Evolutionary conservation across 2,888 invertebrate genomes (phyloP).

Genomic region (Tineola bisselliella): DNA sequence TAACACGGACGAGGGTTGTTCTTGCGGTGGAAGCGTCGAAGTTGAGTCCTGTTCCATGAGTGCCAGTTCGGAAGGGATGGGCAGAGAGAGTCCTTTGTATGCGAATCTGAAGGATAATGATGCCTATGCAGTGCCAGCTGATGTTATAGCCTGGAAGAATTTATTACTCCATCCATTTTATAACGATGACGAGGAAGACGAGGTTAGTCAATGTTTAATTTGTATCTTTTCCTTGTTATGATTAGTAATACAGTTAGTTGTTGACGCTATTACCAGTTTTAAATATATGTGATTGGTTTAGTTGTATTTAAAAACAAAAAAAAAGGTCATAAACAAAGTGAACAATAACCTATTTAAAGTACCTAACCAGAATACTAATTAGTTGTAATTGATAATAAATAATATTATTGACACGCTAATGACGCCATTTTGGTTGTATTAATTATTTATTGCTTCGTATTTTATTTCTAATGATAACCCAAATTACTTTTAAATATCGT

Average conservation of each 20-base stretch:
- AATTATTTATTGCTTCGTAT: not conserved
- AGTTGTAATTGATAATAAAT: not conserved
- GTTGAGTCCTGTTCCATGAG: slow-evolving; percentile 57
- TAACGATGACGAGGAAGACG: slow-evolving; percentile 67
- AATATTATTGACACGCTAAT: not conserved
- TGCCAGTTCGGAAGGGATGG: slow-evolving; percentile 52
- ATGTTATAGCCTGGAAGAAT: slow-evolving; percentile 66
- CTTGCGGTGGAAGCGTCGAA: slow-evolving; percentile 57
- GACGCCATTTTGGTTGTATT: not conserved
- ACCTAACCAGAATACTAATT: not conserved
- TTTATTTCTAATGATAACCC: not conserved
- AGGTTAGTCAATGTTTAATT: slow-evolving; percentile 35
- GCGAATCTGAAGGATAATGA: slow-evolving; percentile 57
- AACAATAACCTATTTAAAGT: not conserved
- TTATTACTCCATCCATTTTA: slow-evolving; percentile 54
- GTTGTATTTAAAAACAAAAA: too few species aligned
- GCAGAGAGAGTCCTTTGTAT: slow-evolving; percentile 55
- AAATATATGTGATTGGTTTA: too few species aligned
- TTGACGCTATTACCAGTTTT: not conserved
- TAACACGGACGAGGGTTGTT: slow-evolving; percentile 56
- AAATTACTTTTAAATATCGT: not conserved
- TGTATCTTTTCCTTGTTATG: not conserved
- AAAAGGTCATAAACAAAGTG: not conserved
- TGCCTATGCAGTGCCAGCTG: slow-evolving; percentile 55
- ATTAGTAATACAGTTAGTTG: not conserved